Conservation (phyloP, 2,797 vertebrate genomes). For the Lithobates pipiens region DNA sequence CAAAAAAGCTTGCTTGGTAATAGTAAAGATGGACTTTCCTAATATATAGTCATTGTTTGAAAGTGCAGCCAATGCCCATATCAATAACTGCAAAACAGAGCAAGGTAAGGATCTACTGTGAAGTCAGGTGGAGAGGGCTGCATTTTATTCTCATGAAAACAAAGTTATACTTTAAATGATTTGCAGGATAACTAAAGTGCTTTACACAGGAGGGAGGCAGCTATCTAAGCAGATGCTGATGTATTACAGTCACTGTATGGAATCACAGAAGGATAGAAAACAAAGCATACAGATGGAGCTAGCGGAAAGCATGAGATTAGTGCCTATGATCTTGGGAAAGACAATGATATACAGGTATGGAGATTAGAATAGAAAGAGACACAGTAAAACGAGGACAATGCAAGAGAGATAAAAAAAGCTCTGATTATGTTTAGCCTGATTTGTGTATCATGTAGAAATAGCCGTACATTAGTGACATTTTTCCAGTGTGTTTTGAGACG, state of each 20-base stretch:
- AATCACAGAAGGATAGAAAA: background rate
- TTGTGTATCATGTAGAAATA: background rate
- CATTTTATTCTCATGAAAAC: too few species aligned
- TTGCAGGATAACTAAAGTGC: too few species aligned
- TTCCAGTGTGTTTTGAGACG: background rate
- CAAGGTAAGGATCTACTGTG: too few species aligned
- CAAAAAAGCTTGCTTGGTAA: too few species aligned
- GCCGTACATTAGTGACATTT: background rate
- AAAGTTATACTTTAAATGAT: too few species aligned
- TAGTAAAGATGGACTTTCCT: too few species aligned
- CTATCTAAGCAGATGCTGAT: background rate
- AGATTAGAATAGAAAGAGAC: constrained; percentile 23
- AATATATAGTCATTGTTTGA: too few species aligned
- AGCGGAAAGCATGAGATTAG: constrained; percentile 30
- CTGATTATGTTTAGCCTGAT: background rate
- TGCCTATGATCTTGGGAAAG: background rate
- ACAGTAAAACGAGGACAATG: background rate
- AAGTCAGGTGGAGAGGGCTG: too few species aligned
- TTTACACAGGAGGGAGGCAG: too few species aligned
- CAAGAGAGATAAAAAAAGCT: background rate
- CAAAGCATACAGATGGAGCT: background rate
- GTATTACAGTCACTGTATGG: background rate
- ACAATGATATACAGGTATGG: background rate
- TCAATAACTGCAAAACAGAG: too few species aligned
- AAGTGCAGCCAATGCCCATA: too few species aligned